Percentiles rank a stretch among this genome's conserved stretches.
These are phyloP conservation scores for Drosophila kikkawai DNA, from an alignment of 1,140 invertebrate genomes.

Conservation along the genomic window DNA sequence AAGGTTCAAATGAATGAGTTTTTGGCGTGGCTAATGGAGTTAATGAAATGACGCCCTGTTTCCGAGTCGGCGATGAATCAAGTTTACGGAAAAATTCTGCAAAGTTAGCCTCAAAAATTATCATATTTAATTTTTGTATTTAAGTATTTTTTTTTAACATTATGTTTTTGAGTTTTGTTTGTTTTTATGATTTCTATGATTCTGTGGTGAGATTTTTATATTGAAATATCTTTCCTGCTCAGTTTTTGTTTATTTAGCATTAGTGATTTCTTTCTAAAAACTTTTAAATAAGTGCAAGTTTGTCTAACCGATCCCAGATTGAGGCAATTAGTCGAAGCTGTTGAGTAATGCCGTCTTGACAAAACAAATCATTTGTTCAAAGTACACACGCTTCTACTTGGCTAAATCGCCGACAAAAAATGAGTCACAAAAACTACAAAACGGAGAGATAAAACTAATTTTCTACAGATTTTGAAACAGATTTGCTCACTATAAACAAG, in stretches of 20 bases:
- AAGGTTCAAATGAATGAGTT: slow-evolving; percentile 15
- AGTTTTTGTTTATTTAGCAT: not conserved
- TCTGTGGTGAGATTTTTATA: not conserved
- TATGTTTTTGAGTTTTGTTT: not conserved
- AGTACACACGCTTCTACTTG: slow-evolving; percentile 11
- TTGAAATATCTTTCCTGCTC: not conserved
- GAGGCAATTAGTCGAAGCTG: slow-evolving; percentile 25
- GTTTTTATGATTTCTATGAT: not conserved
- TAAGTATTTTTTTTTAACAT: not conserved
- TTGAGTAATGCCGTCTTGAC: slow-evolving; percentile 45
- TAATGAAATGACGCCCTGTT: slow-evolving; percentile 15
- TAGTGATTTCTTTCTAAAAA: not conserved
- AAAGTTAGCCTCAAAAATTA: not conserved
- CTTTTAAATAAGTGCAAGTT: not conserved
- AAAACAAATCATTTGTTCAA: slow-evolving; percentile 33
- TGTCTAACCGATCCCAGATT: slow-evolving; percentile 16
- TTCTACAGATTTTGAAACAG: not conserved
- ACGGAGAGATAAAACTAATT: not conserved
- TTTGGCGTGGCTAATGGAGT: slow-evolving; percentile 12
- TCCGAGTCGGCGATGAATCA: slow-evolving; percentile 8
- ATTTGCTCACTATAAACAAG: not conserved
- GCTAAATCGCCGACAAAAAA: not conserved
- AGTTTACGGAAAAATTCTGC: slow-evolving; percentile 7
- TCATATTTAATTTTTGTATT: not conserved
- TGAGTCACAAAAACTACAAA: slow-evolving; percentile 12